Percentiles rank a stretch among this genome's conserved stretches.
phyloP scores from a whole-genome alignment of 1,140 invertebrate species.

The Camponotus floridanus region DNA sequence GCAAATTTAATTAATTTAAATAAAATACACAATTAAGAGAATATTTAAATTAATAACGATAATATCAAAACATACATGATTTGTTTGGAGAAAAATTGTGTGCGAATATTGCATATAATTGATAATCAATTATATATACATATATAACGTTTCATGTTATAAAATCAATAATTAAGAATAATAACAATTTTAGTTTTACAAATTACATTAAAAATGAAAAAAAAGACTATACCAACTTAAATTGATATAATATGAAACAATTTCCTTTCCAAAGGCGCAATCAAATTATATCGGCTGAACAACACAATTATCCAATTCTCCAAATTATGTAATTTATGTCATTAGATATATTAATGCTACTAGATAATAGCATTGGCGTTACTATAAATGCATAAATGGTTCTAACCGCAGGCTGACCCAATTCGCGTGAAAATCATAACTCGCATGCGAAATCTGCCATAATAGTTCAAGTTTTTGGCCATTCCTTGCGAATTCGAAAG shows the following conservation, averaged over 20 bases:
- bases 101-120: no score
- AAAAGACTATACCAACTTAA: not conserved
- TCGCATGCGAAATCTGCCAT: not conserved
- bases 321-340: constrained; percentile 26
- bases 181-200: no score
- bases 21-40: no score
- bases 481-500: not conserved
- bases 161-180: no score
- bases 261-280: not conserved
- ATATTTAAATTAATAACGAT: no score
- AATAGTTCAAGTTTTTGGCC: not conserved
- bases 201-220: not conserved
- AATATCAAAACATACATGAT: no score
- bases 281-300: constrained; percentile 4
- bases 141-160: no score
- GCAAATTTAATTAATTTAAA: no score
- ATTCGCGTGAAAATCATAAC: constrained; percentile 5
- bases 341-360: not conserved
- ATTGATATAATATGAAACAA: not conserved
- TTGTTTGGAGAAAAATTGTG: no score
- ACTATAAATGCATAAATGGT: constrained; percentile 6
- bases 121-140: no score
- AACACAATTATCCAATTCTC: constrained; percentile 25
- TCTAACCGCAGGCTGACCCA: constrained; percentile 14
- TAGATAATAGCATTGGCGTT: constrained; percentile 17